Conservation (phyloP, 2,888 invertebrate species). For the Drosophila mayaguana region DNA sequence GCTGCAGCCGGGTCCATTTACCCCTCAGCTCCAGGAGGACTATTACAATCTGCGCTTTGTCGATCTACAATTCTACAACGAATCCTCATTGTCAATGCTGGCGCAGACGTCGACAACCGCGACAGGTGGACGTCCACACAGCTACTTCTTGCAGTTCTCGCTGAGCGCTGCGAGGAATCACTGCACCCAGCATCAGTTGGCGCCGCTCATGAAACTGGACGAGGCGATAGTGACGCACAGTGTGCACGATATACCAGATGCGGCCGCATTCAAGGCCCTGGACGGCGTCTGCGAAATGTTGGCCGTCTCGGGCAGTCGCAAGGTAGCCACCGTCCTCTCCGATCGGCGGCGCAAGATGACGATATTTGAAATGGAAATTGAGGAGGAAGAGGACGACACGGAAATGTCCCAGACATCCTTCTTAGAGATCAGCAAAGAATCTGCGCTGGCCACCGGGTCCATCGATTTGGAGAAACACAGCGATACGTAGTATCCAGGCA, state of each 20-base stretch:
- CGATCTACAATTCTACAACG: slow-evolving; percentile 91
- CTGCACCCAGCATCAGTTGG: slow-evolving; percentile 81
- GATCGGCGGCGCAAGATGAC: slow-evolving; percentile 92
- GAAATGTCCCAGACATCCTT: slow-evolving; percentile 85
- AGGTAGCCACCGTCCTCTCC: slow-evolving; percentile 93
- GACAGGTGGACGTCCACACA: slow-evolving; percentile 85
- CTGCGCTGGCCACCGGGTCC: slow-evolving; percentile 54
- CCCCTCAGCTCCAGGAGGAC: slow-evolving; percentile 75
- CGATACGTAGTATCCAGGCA: slow-evolving; percentile 19
- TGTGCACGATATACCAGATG: slow-evolving; percentile 86
- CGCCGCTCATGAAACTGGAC: slow-evolving; percentile 72
- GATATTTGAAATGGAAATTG: slow-evolving; percentile 96
- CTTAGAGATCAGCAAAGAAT: slow-evolving; percentile 84
- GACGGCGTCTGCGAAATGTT: slow-evolving; percentile 89
- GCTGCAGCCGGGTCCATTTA: slow-evolving; percentile 85
- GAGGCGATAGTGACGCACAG: slow-evolving; percentile 85
- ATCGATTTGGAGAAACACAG: slow-evolving; percentile 34
- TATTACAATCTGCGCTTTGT: slow-evolving; percentile 86
- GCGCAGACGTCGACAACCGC: slow-evolving; percentile 86
- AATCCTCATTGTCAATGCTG: slow-evolving; percentile 89
- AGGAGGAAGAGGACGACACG: slow-evolving; percentile 95
- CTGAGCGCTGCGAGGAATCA: slow-evolving; percentile 84
- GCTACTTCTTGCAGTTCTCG: slow-evolving; percentile 86
- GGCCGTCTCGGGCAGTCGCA: slow-evolving; percentile 92
- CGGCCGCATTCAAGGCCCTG: slow-evolving; percentile 86